Base-by-base conservation (phyloP, 2,797 vertebrate genomes). In the Phoebastria nigripes region DNA sequence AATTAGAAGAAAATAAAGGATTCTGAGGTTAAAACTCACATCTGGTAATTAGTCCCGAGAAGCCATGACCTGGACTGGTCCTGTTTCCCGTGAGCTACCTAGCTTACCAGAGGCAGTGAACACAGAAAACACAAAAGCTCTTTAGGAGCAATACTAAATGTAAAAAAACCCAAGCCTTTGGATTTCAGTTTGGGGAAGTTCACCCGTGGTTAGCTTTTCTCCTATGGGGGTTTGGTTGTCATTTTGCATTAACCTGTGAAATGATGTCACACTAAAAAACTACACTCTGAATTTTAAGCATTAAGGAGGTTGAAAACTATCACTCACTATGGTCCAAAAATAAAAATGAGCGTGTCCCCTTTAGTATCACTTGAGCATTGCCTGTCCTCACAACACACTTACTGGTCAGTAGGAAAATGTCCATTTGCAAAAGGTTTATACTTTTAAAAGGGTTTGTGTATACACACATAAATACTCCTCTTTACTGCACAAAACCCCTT, bases 141-240 rank as follows among this genome's bases (percentile, higher is more conserved):
- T 76, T 85, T 46, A 72, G 63, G 21, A 77, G 26, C 6, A 82
- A 39, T 5, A 22, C 62, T 58, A 18, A 2, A 13, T 20, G 11
- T 41, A 88, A 88, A 13, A 47, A 35, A 1, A 4, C 4, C 4
- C 21, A 44, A 80, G 11, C 9, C 19, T 80, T 55, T 67, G 39
- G 21, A 66, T 85, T 90, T 82, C 35, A 47, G 5, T 49, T 82
- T 54, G 26, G 6, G 63, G 47, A 77, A 58, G n/a, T 63, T 78
- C 44, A 65, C 6, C 12, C 14, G 21, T 37, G 12, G 21, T 51
- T 67, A 42, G 2, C 4, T 31, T 80, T 85, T 77, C 16, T 49
- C 26, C 13, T 0, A 0, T 51, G 35, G 16, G 9, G 17, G 12
- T 61, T 72, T 51, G 5, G 2, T 54, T 73, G 17, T 58, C 51